Conservation (phyloP, 2,888 invertebrate genomes). For the Pollenia griseotomentosa region DNA sequence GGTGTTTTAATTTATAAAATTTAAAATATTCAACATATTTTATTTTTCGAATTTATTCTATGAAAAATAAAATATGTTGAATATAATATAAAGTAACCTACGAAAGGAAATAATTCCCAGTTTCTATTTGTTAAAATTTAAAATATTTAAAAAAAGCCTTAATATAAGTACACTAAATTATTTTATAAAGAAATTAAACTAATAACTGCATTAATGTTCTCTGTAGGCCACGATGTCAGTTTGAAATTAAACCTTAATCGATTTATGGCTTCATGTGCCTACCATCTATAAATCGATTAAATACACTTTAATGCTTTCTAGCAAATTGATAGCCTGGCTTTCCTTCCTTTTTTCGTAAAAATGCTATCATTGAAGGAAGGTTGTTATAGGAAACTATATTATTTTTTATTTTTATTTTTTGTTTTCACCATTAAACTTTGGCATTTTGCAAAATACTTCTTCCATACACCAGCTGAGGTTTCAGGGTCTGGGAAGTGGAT, state of each 20-base stretch:
- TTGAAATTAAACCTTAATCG: constrained; percentile 24
- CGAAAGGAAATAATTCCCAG: too few species aligned
- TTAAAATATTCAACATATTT: too few species aligned
- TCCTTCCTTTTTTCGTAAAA: neutral
- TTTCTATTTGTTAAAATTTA: too few species aligned
- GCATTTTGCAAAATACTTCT: constrained; percentile 34
- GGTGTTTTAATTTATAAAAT: too few species aligned
- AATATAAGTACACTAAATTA: too few species aligned
- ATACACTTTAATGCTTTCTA: neutral
- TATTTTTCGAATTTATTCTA: too few species aligned
- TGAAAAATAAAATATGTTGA: too few species aligned
- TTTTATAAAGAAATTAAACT: too few species aligned
- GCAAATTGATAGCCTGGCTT: constrained; percentile 1
- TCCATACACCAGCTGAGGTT: constrained; percentile 25
- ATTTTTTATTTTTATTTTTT: neutral
- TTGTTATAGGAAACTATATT: neutral
- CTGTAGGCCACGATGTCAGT: neutral
- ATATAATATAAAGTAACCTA: too few species aligned
- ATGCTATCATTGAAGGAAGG: neutral
- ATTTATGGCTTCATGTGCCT: constrained; percentile 5
- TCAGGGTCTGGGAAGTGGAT: constrained; percentile 4
- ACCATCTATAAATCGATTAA: constrained; percentile 21
- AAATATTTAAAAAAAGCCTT: too few species aligned
- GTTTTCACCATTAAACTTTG: constrained; percentile 40
- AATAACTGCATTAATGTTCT: too few species aligned